Percentiles rank a stretch among this genome's conserved stretches.
Evolutionary conservation across 2,888 invertebrate species (phyloP).

Genomic region (Idaea straminata): DNA sequence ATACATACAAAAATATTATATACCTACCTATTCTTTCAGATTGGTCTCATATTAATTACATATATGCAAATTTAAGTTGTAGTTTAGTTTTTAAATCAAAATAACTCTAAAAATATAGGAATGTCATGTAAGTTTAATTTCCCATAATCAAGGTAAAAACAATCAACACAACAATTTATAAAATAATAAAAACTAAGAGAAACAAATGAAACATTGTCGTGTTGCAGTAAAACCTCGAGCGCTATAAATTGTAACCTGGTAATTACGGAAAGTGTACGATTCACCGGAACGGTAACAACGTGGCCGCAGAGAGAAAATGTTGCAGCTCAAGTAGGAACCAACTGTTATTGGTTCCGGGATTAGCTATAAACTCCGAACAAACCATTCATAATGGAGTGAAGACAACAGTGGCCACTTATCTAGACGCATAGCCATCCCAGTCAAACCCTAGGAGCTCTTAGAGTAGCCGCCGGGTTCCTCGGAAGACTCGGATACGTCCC

Average conservation of each 20-base stretch:
- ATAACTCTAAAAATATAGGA: no score
- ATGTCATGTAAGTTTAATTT: no score
- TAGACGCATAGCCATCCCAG: background rate
- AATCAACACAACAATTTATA: background rate
- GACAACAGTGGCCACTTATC: background rate
- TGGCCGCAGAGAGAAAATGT: constrained; percentile 2
- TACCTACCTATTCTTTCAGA: no score
- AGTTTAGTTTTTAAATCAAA: no score
- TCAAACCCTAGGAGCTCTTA: background rate
- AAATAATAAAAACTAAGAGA: background rate
- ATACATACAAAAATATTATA: no score
- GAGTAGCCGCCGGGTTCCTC: no score
- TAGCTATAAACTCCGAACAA: constrained; percentile 1
- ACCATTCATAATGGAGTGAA: background rate
- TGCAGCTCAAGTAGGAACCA: constrained; percentile 1
- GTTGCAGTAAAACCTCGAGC: constrained; percentile 9
- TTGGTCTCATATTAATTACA: no score
- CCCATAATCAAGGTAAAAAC: background rate
- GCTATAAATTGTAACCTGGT: constrained; percentile 22
- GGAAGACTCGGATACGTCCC: no score
- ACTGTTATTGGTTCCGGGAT: constrained; percentile 3
- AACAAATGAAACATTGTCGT: background rate
- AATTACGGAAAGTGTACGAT: constrained; percentile 25
- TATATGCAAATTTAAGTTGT: no score
- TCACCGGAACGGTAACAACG: constrained; percentile 8